Conservation (phyloP, 2,113 vertebrate genomes). For the Neofelis nebulosa region DNA sequence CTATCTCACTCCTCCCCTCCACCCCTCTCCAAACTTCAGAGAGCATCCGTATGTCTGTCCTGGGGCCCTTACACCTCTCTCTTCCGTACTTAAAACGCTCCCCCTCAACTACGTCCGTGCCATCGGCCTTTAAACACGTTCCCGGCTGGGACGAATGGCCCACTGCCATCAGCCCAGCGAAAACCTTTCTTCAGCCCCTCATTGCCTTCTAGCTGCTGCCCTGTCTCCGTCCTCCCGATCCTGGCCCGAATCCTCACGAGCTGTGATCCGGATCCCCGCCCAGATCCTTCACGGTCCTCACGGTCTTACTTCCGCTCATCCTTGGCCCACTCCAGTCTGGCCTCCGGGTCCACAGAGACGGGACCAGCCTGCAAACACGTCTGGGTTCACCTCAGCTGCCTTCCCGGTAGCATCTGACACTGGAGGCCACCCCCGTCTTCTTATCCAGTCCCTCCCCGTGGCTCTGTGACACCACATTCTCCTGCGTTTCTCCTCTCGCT, state of each 20-base stretch:
- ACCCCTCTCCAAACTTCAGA: background rate
- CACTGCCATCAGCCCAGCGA: fast-evolving
- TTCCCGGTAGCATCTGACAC: background rate
- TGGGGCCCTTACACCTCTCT: background rate
- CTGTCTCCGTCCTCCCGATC: no score
- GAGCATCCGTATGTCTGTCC: background rate
- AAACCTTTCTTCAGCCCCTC: background rate
- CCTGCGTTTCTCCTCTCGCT: background rate
- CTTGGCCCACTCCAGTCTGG: background rate
- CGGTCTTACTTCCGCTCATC: background rate
- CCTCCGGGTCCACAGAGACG: background rate
- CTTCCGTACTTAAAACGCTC: background rate
- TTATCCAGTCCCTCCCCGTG: background rate
- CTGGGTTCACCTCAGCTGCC: background rate
- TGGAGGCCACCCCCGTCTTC: background rate
- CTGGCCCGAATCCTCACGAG: background rate
- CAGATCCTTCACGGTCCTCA: fast-evolving
- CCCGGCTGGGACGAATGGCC: background rate
- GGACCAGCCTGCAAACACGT: fast-evolving
- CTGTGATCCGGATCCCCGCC: background rate
- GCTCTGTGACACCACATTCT: fast-evolving
- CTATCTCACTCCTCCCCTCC: no score
- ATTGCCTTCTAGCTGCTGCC: no score
- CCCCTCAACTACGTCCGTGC: background rate
- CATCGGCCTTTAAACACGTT: fast-evolving